Conservation (phyloP, 2,888 invertebrate genomes). For the Agriopis aurantiaria region DNA sequence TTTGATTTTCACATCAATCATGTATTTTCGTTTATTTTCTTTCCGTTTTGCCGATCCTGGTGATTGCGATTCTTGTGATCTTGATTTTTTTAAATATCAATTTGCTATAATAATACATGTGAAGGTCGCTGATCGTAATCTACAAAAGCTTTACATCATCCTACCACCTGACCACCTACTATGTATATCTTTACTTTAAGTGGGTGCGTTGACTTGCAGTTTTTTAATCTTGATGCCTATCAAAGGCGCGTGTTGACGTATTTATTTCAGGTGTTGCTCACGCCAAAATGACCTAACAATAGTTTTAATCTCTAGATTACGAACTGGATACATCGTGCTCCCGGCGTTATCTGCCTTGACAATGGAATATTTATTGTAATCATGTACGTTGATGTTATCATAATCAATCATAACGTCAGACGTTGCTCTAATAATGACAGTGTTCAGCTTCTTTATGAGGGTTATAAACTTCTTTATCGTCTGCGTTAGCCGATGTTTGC, state of each 20-base stretch:
- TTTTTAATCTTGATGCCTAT: constrained; percentile 1
- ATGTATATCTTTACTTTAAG: constrained; percentile 6
- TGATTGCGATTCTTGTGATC: constrained; percentile 12
- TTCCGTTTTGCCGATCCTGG: constrained; percentile 14
- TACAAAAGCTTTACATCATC: not conserved
- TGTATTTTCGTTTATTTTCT: constrained; percentile 28
- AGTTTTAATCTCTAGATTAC: constrained; percentile 15
- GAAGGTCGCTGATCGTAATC: not conserved
- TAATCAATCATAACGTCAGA: constrained; percentile 47
- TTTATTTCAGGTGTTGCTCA: not conserved
- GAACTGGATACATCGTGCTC: constrained; percentile 14
- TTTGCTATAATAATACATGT: constrained; percentile 6
- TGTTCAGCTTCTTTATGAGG: constrained; percentile 33
- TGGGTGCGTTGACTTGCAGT: constrained; percentile 1
- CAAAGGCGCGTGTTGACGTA: not conserved
- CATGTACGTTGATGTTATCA: constrained; percentile 30
- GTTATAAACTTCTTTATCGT: constrained; percentile 44
- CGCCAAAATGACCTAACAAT: constrained; percentile 5
- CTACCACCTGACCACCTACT: constrained; percentile 3
- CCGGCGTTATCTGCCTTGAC: constrained; percentile 22
- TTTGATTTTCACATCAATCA: constrained; percentile 29
- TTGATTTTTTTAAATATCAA: constrained; percentile 9
- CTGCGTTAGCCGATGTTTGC: constrained; percentile 32
- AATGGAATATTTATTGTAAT: constrained; percentile 47
- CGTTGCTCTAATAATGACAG: constrained; percentile 25